These are phyloP conservation scores for Ianthella basta DNA, from an alignment of 37 sponge, comb jelly and placozoan species.

Conservation along the genomic window DNA sequence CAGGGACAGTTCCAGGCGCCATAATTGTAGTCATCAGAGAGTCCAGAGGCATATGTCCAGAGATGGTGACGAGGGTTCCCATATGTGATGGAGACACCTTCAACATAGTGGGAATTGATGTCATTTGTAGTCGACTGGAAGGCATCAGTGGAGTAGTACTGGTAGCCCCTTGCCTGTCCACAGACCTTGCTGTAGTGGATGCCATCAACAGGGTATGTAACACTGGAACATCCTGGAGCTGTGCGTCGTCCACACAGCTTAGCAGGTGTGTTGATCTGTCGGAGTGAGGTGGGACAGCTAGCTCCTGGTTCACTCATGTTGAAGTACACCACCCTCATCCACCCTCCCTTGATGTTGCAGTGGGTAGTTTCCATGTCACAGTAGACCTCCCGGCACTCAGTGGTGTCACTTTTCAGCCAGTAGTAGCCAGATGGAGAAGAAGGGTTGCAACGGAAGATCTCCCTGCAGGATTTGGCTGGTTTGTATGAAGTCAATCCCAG, in stretches of 20 bases:
- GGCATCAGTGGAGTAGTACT: not conserved
- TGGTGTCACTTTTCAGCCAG: not conserved
- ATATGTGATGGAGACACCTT: conserved; percentile 38
- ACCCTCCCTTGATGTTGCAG: conserved; percentile 2
- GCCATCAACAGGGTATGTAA: not conserved
- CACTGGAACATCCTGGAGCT: not conserved
- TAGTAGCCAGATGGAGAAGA: not conserved
- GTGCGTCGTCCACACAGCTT: conserved; percentile 18
- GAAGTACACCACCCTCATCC: conserved; percentile 42
- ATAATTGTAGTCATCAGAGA: conserved; percentile 20
- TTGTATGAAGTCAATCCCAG: not conserved
- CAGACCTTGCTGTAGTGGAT: not conserved
- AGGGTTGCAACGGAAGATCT: not conserved
- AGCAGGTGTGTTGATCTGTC: not conserved
- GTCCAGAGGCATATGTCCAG: conserved; percentile 36
- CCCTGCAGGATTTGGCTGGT: not conserved
- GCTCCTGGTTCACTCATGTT: conserved; percentile 37
- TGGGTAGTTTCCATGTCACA: conserved; percentile 20
- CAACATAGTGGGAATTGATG: conserved; percentile 24
- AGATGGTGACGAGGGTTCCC: conserved; percentile 36
- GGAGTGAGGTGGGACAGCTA: conserved; percentile 12
- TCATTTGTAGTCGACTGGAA: not conserved
- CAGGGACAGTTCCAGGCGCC: conserved; percentile 20
- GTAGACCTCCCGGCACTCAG: not conserved
- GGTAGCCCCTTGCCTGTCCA: conserved; percentile 23